phyloP scores from a whole-genome alignment of 2,113 vertebrate species.

The Chlorocebus sabaeus region DNA sequence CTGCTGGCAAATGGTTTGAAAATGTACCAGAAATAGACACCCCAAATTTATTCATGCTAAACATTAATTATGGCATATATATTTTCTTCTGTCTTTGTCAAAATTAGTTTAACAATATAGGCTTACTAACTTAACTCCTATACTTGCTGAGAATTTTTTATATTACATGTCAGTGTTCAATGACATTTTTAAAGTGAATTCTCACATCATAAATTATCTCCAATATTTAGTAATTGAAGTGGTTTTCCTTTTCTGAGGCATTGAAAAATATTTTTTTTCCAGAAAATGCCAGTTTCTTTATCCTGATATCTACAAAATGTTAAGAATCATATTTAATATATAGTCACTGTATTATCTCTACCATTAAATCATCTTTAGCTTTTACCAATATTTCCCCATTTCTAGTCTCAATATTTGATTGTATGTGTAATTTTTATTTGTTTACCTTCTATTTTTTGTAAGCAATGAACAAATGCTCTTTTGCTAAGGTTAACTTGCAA shows the following conservation, averaged over 20 bases:
- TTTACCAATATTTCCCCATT: background rate
- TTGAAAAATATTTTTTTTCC: background rate
- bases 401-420: background rate
- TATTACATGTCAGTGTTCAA: background rate
- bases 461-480: background rate
- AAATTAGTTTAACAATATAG: background rate
- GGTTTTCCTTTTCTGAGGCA: background rate
- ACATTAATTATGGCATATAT: background rate
- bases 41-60: background rate
- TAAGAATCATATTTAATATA: background rate
- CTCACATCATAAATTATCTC: background rate
- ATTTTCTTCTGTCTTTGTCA: background rate
- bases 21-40: background rate
- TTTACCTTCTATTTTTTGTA: background rate
- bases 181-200: background rate
- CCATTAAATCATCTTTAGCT: background rate
- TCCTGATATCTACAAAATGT: background rate
- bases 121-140: background rate
- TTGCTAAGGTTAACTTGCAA: background rate
- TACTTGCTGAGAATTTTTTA: background rate
- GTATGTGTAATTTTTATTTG: background rate
- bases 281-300: background rate
- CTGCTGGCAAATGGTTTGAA: background rate
- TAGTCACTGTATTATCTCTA: background rate
- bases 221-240: background rate